Base-by-base conservation (phyloP, 2,888 invertebrate genomes). In the Beris morrisii region DNA sequence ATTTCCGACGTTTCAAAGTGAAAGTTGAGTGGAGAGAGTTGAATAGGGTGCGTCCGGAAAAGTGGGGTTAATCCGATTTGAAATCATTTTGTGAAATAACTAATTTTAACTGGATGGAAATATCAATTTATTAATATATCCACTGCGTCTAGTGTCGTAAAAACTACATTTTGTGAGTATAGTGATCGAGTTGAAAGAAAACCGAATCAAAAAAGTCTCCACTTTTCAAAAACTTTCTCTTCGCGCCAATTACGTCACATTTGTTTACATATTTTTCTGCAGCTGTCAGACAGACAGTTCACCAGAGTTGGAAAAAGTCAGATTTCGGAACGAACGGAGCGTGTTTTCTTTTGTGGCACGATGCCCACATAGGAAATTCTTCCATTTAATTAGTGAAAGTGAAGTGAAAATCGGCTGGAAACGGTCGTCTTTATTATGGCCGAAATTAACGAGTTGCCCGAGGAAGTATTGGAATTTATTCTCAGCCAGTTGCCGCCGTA, bases 381-480 rank as follows among this genome's bases (percentile, higher is more conserved):
- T 46, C 30, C 13, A 9, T 48, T 43, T 31, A 32, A 9, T 28
- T 31, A 46, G 11, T 4, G 46, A 4, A 48, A 30, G 28, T 32
- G 1, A n/a, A 31, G 12, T 48, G 28, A 28, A 9, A 32, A 7
- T 28, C 12, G 13, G 61, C 11, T 28, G 53, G 5, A 30, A 30
- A 12, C n/a, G 50, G 13, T 9, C 50, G 12, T 9, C 4, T 13
- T 11, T 9, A 11, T 5, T 9, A 65, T 65, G 65, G 44, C 48
- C 6, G 57, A 57, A 46, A 83, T 87, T 64, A 87, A 90, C 76
- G 88, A 91, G 79, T 82, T 97, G 70, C 97, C 97, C 50, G 94
- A 95, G 79, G 96, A 97, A 84, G 88, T 97, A 66, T 82, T 97
- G 73, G 96, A 96, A 82, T 94, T 93, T 77, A 93, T 97, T 77